Base-by-base conservation (phyloP, 2,113 vertebrate species). In the Cygnus atratus region DNA sequence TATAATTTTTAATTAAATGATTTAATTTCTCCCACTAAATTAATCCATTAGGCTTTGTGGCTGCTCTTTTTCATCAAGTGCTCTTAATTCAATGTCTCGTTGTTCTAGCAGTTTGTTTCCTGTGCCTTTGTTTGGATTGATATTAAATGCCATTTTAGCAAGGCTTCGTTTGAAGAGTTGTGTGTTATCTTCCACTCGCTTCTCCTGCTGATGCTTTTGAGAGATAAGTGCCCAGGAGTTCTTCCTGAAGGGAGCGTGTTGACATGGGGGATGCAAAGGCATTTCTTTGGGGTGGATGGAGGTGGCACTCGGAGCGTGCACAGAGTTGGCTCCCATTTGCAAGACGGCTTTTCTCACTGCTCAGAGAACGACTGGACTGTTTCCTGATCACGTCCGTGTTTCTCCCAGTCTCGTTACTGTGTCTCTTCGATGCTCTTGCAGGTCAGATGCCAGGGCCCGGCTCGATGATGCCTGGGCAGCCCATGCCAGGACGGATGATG, bases 401-500 rank as follows among this genome's bases (percentile, higher is more conserved):
- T 19, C 31, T 14, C 1, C 24, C 7, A n/a, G 46, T 52, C 92
- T 89, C 54, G 71, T 0, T 0, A 3, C 15, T 3, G 0, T 75
- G 46, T 93, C 35, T 73, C 79, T 61, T 62, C 6, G 2, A 24
- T 85, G 14, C 74, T 61, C 13, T 8, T 78, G 17, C 97, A 99
- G 99, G 99, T 97, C 98, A 99, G 72, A 97, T 99, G 97, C 98
- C 98, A 3, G 98, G 98, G 4, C 98, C 99, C 0, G 95, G 96
- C 21, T 73, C 98, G 11, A 79, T 98, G 97, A 72, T 98, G 1
- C 94, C 98, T 0, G 97, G 98, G 4, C 99, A 99, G 90, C 98
- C 98, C 15, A 93, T 99, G 93, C 95, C 98, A 0, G 98, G 98
- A 17, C 98, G 98, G n/a, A 98, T 99, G 98, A 98, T 99, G 97